phyloP scores from a whole-genome alignment of 2,113 vertebrate genomes.

The Leptocoma aspasia region DNA sequence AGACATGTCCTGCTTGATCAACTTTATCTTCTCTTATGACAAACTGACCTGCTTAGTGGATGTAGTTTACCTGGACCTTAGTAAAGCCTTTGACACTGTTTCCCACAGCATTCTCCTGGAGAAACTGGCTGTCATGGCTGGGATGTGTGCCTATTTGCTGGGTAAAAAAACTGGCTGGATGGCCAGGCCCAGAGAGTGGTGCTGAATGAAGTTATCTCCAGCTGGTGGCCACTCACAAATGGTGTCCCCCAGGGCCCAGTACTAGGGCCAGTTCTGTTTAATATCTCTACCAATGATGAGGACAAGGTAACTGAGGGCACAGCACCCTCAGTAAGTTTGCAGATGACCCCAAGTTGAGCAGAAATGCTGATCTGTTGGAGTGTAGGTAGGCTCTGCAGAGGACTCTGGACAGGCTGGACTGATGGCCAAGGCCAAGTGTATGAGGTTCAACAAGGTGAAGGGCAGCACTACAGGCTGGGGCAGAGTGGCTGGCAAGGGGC shows the following conservation, averaged over 20 bases:
- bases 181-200: not conserved
- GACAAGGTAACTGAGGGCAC: not conserved
- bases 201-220: not conserved
- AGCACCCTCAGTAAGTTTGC: not conserved
- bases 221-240: not conserved
- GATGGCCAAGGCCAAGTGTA: not conserved
- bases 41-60: not conserved
- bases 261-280: not conserved
- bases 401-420: not conserved
- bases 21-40: not conserved
- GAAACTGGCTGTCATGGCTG: not conserved
- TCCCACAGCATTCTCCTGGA: not conserved
- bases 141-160: rapidly evolving
- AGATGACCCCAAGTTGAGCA: not conserved
- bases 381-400: not conserved
- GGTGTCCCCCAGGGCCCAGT: not conserved
- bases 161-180: not conserved
- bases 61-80: not conserved
- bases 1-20: not conserved
- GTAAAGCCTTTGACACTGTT: not conserved
- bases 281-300: not conserved
- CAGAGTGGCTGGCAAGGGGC: not conserved
- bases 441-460: not conserved
- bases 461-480: rapidly evolving
- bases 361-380: not conserved